These are phyloP conservation scores for Mylabris phalerata DNA, from an alignment of 1,140 invertebrate species.

Conservation along the genomic window DNA sequence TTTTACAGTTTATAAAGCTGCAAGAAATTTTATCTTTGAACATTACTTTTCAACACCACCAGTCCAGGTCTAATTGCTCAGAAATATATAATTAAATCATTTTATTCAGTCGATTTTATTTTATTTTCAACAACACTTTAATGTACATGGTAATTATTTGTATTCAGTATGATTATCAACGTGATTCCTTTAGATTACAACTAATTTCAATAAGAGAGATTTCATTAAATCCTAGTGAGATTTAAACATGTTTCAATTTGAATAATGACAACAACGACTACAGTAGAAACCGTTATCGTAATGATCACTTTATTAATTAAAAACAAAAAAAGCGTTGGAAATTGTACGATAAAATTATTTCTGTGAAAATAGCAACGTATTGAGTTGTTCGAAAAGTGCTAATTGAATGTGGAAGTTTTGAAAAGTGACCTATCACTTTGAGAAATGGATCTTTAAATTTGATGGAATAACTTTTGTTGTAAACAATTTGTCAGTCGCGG, in stretches of 20 bases:
- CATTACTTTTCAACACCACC: constrained; percentile 10
- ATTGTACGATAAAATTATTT: not conserved
- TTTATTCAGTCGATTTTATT: constrained; percentile 6
- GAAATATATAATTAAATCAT: constrained; percentile 17
- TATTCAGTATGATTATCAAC: constrained; percentile 13
- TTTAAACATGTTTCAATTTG: constrained; percentile 8
- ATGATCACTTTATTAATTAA: not conserved
- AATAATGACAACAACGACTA: too few relatives aligned
- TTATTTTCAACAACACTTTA: constrained; percentile 2
- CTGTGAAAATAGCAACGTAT: not conserved
- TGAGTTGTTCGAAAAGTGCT: not conserved
- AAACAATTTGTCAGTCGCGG: constrained; percentile 17
- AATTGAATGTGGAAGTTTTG: constrained; percentile 3
- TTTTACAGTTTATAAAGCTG: constrained; percentile 6
- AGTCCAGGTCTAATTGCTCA: constrained; percentile 16
- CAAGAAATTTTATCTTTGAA: constrained; percentile 18
- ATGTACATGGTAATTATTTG: constrained; percentile 12
- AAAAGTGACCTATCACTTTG: constrained; percentile 14
- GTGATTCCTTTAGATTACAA: constrained; percentile 8
- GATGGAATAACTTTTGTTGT: constrained; percentile 17
- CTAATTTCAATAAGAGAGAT: constrained; percentile 8
- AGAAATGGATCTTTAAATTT: constrained; percentile 16
- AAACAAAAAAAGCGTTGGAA: not conserved
- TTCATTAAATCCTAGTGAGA: constrained; percentile 4
- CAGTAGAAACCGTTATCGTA: not conserved